Percentiles rank a stretch among this genome's conserved stretches.
Evolutionary conservation across 2,113 vertebrate genomes (phyloP).

Genomic region (Microtus oregoni): DNA sequence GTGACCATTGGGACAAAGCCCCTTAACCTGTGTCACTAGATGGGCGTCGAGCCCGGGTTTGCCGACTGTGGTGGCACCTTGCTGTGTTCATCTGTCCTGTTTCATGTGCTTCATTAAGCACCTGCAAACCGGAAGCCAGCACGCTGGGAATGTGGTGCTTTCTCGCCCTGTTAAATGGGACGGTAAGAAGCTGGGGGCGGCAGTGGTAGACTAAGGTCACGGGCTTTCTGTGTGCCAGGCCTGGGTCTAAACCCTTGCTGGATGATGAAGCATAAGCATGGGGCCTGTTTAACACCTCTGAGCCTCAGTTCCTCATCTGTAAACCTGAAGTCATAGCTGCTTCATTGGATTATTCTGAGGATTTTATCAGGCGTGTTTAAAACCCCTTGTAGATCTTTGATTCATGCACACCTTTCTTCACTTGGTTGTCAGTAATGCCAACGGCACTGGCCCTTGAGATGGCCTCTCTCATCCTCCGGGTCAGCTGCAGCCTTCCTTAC

Average conservation of each 20-base stretch:
- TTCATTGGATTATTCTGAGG: background rate
- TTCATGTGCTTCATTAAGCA: slow-evolving; percentile 9
- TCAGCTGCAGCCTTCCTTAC: background rate
- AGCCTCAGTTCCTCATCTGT: slow-evolving; percentile 72
- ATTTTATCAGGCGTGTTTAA: background rate
- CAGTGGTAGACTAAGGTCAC: background rate
- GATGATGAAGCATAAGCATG: background rate
- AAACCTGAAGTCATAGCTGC: background rate
- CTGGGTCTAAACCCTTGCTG: background rate
- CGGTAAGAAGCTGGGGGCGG: slow-evolving; percentile 35
- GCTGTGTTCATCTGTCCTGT: background rate
- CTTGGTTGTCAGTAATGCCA: background rate
- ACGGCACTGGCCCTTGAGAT: background rate
- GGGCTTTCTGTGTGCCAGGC: background rate
- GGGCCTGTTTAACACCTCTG: slow-evolving; percentile 13
- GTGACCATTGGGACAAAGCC: background rate
- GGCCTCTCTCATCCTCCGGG: background rate
- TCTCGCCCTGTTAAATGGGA: slow-evolving; percentile 44
- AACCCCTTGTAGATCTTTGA: background rate
- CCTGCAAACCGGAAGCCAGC: background rate
- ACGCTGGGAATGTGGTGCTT: background rate
- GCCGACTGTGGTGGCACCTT: background rate
- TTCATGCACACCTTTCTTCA: background rate
- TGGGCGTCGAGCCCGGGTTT: background rate
- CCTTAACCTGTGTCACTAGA: background rate